Evolutionary conservation across 2,113 vertebrate species (phyloP), one percentile per base, ranked within the genome.

Genomic region (Pseudopodoces humilis): DNA sequence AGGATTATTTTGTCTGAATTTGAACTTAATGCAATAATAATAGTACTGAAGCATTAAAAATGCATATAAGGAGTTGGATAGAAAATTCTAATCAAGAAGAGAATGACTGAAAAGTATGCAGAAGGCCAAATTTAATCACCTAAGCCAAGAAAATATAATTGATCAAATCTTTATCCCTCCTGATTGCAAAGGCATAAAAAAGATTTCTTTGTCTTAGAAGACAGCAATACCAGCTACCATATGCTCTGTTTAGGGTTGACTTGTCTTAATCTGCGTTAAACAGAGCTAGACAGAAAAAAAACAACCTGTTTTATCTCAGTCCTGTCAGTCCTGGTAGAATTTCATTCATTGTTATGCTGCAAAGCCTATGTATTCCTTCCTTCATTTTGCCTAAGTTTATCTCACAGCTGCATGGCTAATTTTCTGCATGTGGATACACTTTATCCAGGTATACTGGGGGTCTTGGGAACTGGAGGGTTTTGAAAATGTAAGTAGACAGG

Each of bases 21-120:
- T 90, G 64, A 92, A 86, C 85, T 88, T 93, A 88, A 90, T 92
- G 64, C 10, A 83, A 31, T 88, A 88, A 88, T 93, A 90, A 88
- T 81, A 39, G 39, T 39, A 83, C 64, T 46, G 43, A 88, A 69
- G 33, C 35, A 67, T 90, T 64, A 85, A 94, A 94, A 88, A 83
- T 78, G 59, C 44, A 63, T 92, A 47, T 50, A 63, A 63, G 41
- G 33, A 83, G 17, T 52, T 88, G 55, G 90, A 86, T 35, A 74
- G 37, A 94, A 90, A 94, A 81, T 70, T 77, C 43, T 80, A 63
- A 90, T 78, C 68, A 74, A 50, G 17, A 27, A 75, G 17, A 13
- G 22, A 93, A 64, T 43, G 64, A 86, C 19, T 86, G 69, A 84
- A 78, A 30, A 90, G 5, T 82, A 56, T 84, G 65, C 30, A 78